A percentile compares a stretch with the other conserved stretches of the same genome.
Evolutionary conservation across 1,140 invertebrate genomes (phyloP).

Genomic region (Drosophila grimshawi): DNA sequence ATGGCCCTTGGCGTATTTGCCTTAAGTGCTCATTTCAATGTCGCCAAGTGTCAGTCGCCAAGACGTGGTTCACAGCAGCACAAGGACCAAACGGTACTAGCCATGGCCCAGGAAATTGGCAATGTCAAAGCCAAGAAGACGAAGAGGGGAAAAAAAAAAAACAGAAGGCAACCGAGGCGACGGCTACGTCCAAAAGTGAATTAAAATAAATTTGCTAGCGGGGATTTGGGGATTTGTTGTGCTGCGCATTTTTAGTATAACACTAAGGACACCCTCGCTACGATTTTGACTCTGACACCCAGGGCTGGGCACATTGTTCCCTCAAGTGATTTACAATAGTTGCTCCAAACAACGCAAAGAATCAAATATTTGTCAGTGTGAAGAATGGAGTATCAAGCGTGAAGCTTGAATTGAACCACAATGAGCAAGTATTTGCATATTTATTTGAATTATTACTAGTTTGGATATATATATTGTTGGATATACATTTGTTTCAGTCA

Average conservation of each 20-base stretch:
- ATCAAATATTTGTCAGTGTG: neutral
- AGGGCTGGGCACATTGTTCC: slow-evolving; percentile 47
- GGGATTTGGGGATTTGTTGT: slow-evolving; percentile 82
- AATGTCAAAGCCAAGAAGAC: slow-evolving; percentile 65
- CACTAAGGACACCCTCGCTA: slow-evolving; percentile 57
- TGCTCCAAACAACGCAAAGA: neutral
- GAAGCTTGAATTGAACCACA: neutral
- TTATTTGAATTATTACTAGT: no score
- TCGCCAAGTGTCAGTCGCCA: slow-evolving; percentile 73
- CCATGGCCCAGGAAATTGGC: slow-evolving; percentile 70
- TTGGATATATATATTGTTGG: no score
- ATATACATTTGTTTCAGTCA: no score
- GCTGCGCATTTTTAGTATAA: slow-evolving; percentile 77
- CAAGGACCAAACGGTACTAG: neutral
- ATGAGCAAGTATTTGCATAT: no score
- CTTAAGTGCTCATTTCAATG: slow-evolving; percentile 82
- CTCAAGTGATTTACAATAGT: slow-evolving; percentile 19
- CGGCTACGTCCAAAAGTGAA: slow-evolving; percentile 77
- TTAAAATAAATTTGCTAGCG: slow-evolving; percentile 83
- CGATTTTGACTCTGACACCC: slow-evolving; percentile 40
- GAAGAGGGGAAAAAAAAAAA: slow-evolving; percentile 20
- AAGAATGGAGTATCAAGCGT: neutral
- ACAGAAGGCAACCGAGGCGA: slow-evolving; percentile 39
- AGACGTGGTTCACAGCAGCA: slow-evolving; percentile 59
- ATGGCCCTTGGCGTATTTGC: slow-evolving; percentile 65